Percentiles rank a stretch among this genome's conserved stretches.
These are phyloP conservation scores for Notocelia uddmanniana DNA, from an alignment of 2,888 invertebrate species.

Conservation along the genomic window DNA sequence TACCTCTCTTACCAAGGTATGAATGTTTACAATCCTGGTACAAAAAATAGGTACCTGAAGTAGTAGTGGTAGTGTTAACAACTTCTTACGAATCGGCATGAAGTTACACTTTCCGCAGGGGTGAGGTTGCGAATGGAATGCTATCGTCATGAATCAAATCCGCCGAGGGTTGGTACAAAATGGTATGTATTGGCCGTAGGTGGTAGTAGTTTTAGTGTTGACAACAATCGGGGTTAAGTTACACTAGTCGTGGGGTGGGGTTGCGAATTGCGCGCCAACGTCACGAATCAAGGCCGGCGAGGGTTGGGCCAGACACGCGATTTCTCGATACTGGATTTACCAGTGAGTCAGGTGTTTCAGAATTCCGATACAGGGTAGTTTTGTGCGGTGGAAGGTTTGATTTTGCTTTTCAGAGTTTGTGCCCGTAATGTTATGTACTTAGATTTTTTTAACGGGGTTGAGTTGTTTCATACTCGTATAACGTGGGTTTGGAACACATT, in stretches of 20 bases:
- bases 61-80: too few relatives aligned
- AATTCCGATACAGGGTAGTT: constrained; percentile 1
- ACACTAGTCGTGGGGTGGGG: not conserved
- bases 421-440: not conserved
- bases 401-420: not conserved
- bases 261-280: constrained; percentile 12
- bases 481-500: too few relatives aligned
- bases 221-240: not conserved
- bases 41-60: too few relatives aligned
- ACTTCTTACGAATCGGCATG: too few relatives aligned
- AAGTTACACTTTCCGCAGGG: too few relatives aligned
- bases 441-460: not conserved
- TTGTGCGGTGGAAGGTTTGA: not conserved
- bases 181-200: too few relatives aligned
- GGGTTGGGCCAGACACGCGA: constrained; percentile 56
- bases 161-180: too few relatives aligned
- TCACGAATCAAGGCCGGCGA: constrained; percentile 23
- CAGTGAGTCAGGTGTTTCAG: constrained; percentile 52
- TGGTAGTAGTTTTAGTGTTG: not conserved
- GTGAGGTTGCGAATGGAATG: too few relatives aligned
- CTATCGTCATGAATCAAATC: too few relatives aligned
- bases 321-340: constrained; percentile 47
- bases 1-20: too few relatives aligned
- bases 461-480: too few relatives aligned
- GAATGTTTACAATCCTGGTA: too few relatives aligned